Base-by-base conservation (phyloP, 2,888 invertebrate species). In the Trissoscelio sp. region DNA sequence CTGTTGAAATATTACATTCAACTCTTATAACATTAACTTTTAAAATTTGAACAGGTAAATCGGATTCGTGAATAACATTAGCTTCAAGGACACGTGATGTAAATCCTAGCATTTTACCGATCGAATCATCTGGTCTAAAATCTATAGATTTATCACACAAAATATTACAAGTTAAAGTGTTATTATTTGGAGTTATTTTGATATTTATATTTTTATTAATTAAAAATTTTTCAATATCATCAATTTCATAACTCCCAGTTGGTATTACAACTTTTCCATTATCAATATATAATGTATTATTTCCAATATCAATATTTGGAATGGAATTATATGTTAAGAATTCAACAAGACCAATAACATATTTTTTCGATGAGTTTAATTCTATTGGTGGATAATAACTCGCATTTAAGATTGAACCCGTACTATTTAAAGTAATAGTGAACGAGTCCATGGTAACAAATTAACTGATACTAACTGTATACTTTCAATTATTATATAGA, bases 191-290 rank as follows among this genome's bases (percentile, higher is more conserved):
- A 37, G 44, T 69, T 6, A 77, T 12, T 42, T 16, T 39, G 3
- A 81, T 55, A n/a, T 44, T 58, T 57, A 62, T 31, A 18, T 39
- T n/a, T 7, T 64, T 78, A 31, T 69, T 57, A 37, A 4, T 16
- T 22, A 87, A 46, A 77, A 82, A 85, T 37, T 70, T 81, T 58
- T 84, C 82, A 22, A 89, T 85, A 83, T 88, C 86, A 14, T 83
- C 81, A 14, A 89, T 83, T 85, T 89, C 88, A 81, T 89, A 88
- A n/a, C 86, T 85, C 3, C 89, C 88, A 4, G 78, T 78, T 22
- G 87, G 87, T 53, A 88, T 83, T 20, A 34, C 69, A n/a, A 87
- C 60, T 44, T 70, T 69, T 18, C 18, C 11, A 18, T 46, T 46
- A 11, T 42, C 84, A 57, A 51, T 5, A 6, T 51, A 24, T n/a